These are phyloP conservation scores for Osmerus mordax DNA, from an alignment of 2,113 vertebrate species.

Conservation along the genomic window DNA sequence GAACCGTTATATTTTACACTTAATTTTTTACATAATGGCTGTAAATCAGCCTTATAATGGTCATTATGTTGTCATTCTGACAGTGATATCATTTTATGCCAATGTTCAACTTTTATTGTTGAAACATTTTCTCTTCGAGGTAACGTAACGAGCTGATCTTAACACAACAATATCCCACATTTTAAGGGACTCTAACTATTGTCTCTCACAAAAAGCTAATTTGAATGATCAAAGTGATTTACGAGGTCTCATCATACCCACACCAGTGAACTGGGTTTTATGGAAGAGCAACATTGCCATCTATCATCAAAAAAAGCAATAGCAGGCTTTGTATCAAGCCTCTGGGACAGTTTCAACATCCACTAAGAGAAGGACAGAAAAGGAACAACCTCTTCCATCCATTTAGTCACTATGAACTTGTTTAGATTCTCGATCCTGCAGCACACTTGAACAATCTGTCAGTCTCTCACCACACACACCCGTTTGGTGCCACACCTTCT, in stretches of 20 bases:
- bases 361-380: neutral
- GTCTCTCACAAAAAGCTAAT: neutral
- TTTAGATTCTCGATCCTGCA: neutral
- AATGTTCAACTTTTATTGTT: too few relatives aligned
- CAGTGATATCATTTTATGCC: too few relatives aligned
- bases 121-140: too few relatives aligned
- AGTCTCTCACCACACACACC: neutral
- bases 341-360: too few relatives aligned
- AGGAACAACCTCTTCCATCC: too few relatives aligned
- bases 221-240: neutral
- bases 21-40: conserved; percentile 19
- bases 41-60: neutral
- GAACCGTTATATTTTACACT: conserved; percentile 22
- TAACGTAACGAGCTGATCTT: too few relatives aligned
- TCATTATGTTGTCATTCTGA: too few relatives aligned
- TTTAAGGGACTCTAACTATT: too few relatives aligned
- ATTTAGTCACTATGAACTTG: neutral
- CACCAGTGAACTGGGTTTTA: conserved; percentile 28
- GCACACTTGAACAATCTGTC: neutral
- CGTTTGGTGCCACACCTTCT: neutral
- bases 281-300: conserved; percentile 89
- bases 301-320: conserved; percentile 68
- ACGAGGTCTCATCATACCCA: neutral
- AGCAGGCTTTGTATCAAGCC: conserved; percentile 18
- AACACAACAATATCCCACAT: too few relatives aligned